Percentiles rank a stretch among this genome's conserved stretches.
phyloP scores from a whole-genome alignment of 2,113 vertebrate genomes.

The Nyctereutes procyonoides region DNA sequence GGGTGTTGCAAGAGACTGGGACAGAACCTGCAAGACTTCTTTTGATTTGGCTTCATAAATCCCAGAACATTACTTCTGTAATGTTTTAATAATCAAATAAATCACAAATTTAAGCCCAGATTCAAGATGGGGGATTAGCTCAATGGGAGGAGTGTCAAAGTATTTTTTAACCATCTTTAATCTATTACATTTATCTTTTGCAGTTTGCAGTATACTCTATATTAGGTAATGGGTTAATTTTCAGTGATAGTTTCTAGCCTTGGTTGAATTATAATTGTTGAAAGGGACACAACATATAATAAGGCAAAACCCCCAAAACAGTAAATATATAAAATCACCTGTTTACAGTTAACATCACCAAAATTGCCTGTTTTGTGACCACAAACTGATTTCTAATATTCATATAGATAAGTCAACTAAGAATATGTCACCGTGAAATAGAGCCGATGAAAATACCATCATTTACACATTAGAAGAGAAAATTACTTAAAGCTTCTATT shows the following conservation, averaged over 20 bases:
- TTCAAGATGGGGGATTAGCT: neutral
- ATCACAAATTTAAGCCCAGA: neutral
- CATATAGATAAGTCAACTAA: neutral
- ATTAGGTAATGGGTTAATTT: neutral
- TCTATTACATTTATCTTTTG: neutral
- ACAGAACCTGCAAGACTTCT: neutral
- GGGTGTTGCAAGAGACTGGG: neutral
- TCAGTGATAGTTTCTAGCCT: neutral
- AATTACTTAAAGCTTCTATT: conserved; percentile 49
- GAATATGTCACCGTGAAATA: neutral
- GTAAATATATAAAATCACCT: neutral
- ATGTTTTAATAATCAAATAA: neutral
- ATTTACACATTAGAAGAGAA: conserved; percentile 39
- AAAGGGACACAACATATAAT: neutral
- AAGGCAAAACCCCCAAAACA: neutral
- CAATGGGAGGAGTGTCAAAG: rapidly evolving
- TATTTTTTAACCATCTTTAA: neutral
- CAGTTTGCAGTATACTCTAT: neutral
- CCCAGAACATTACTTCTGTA: neutral
- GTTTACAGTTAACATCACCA: neutral
- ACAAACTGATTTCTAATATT: conserved; percentile 1
- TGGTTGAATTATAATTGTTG: neutral
- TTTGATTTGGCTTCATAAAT: neutral
- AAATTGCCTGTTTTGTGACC: neutral
- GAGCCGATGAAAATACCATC: neutral